Conservation (phyloP, 2,888 invertebrate species). For the Rhabditoides inermis region DNA sequence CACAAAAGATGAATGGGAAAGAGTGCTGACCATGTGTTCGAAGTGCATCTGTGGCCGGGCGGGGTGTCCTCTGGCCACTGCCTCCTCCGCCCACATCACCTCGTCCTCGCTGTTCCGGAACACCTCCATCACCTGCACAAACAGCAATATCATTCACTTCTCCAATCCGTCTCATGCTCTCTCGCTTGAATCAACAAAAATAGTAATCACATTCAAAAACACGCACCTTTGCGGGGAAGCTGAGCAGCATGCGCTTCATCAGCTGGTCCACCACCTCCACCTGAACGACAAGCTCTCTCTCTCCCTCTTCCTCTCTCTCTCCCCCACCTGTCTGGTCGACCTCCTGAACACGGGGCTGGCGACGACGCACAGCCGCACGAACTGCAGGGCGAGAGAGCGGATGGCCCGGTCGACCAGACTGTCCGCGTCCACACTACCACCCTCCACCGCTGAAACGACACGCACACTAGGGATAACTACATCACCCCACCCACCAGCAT, state of each 20-base stretch:
- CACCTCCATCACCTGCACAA: slow-evolving; percentile 21
- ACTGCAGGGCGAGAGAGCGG: slow-evolving; percentile 24
- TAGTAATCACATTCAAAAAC: neutral
- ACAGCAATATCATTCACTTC: too few species aligned
- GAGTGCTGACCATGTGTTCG: too few species aligned
- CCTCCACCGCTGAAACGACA: slow-evolving; percentile 14
- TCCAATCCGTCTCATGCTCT: neutral
- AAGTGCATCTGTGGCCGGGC: too few species aligned
- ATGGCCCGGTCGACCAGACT: slow-evolving; percentile 22
- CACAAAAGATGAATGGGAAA: too few species aligned
- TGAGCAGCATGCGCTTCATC: slow-evolving; percentile 17
- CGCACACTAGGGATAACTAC: neutral
- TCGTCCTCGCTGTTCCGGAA: slow-evolving; percentile 30
- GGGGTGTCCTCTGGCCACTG: slow-evolving; percentile 2
- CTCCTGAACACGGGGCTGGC: too few species aligned
- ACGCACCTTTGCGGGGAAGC: slow-evolving; percentile 21
- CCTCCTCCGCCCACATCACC: slow-evolving; percentile 17
- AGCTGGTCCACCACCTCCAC: slow-evolving; percentile 19
- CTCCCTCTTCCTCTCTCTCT: too few species aligned
- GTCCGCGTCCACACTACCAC: slow-evolving; percentile 26
- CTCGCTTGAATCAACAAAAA: neutral
- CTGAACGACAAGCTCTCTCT: slow-evolving; percentile 11
- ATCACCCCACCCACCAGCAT: slow-evolving; percentile 9
- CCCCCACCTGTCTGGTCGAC: too few species aligned
- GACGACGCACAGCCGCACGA: slow-evolving; percentile 18